Evolutionary conservation across 2,113 vertebrate species (phyloP).

Genomic region (Gymnarchus niloticus): DNA sequence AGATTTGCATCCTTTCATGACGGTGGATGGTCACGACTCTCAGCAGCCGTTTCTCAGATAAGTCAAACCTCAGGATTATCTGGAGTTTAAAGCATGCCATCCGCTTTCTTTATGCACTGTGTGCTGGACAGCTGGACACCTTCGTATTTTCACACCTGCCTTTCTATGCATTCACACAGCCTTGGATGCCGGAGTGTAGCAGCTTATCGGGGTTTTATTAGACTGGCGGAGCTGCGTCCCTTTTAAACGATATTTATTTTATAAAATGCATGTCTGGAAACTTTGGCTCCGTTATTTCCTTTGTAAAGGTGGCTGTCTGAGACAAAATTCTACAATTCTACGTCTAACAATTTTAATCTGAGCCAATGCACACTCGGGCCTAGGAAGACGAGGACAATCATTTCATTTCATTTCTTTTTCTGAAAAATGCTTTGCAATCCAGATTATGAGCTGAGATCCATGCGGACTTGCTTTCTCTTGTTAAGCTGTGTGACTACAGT

Average conservation of each 20-base stretch:
- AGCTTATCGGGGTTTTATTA: slow-evolving; percentile 8
- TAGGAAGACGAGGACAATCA: not conserved
- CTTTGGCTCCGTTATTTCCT: not conserved
- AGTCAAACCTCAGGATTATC: not conserved
- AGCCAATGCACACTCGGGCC: not conserved
- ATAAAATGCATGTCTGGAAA: not conserved
- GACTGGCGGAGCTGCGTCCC: not conserved
- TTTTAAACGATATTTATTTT: not conserved
- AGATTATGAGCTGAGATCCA: not conserved
- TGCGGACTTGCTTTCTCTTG: not conserved
- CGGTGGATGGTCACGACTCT: not conserved
- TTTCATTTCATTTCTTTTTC: not conserved
- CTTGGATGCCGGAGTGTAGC: not conserved
- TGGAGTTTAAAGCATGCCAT: not conserved
- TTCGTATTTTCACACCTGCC: slow-evolving; percentile 29
- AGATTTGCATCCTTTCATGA: not conserved
- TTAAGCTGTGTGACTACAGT: slow-evolving; percentile 19
- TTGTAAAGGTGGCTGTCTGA: not conserved
- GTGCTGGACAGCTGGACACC: slow-evolving; percentile 24
- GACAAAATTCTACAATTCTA: not conserved
- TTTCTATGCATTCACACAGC: not conserved
- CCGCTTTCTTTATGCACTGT: not conserved
- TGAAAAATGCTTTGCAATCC: slow-evolving; percentile 14
- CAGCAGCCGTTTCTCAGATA: not conserved
- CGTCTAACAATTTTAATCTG: not conserved